Evolutionary conservation across 2,888 invertebrate genomes (phyloP).

Genomic region (Sarcophaga subvicina): DNA sequence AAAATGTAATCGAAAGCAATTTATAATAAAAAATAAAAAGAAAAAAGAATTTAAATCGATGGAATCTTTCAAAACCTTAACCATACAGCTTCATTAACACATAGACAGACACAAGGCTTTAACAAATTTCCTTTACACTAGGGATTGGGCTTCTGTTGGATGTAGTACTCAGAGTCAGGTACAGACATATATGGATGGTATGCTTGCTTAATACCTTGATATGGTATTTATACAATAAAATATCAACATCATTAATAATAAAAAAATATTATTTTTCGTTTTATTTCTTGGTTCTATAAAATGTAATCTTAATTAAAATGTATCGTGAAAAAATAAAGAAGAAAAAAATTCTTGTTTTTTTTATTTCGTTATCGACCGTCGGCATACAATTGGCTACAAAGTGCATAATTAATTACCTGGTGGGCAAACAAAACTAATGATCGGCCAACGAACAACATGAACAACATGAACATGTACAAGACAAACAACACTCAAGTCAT

Average conservation of each 20-base stretch:
- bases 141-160: neutral
- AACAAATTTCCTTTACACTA: neutral
- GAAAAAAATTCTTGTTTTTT: slow-evolving; percentile 39
- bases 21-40: slow-evolving; percentile 32
- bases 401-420: slow-evolving; percentile 77
- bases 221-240: neutral
- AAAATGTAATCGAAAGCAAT: slow-evolving; percentile 56
- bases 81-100: slow-evolving; percentile 47
- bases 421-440: slow-evolving; percentile 70
- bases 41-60: slow-evolving; percentile 13
- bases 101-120: neutral
- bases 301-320: slow-evolving; percentile 78
- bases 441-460: slow-evolving; percentile 36
- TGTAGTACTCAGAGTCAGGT: too few relatives aligned
- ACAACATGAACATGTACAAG: slow-evolving; percentile 29
- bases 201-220: too few relatives aligned
- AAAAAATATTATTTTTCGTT: neutral
- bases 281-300: neutral
- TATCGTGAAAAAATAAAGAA: slow-evolving; percentile 67
- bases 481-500: slow-evolving; percentile 58
- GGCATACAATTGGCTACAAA: slow-evolving; percentile 69
- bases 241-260: slow-evolving; percentile 63
- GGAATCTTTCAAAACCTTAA: neutral
- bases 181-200: too few relatives aligned
- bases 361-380: slow-evolving; percentile 59